Evolutionary conservation across 2,888 invertebrate species (phyloP).

Genomic region (Eristalinus sepulchralis): DNA sequence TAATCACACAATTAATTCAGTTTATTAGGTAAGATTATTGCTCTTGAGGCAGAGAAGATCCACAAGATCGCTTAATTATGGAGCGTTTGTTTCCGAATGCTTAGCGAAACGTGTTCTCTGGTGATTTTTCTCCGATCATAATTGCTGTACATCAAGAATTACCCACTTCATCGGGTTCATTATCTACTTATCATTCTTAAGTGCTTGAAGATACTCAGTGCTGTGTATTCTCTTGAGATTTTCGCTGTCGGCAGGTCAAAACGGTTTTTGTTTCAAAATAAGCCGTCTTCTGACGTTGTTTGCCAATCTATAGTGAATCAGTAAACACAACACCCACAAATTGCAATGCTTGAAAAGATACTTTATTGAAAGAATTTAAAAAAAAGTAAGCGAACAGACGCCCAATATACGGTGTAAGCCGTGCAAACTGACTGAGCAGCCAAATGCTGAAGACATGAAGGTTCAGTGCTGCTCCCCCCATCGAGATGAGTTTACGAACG

Average conservation of each 20-base stretch:
- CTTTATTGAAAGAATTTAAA: constrained; percentile 1
- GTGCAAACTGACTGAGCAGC: constrained; percentile 41
- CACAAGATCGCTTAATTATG: background rate
- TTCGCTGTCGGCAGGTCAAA: background rate
- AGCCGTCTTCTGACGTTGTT: background rate
- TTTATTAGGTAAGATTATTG: background rate
- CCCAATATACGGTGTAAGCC: constrained; percentile 4
- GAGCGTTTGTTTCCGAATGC: background rate
- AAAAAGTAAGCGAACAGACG: background rate
- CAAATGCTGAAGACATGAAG: constrained; percentile 41
- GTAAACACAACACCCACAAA: background rate
- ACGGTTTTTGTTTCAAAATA: background rate
- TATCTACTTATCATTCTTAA: background rate
- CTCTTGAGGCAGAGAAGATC: background rate
- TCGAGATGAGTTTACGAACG: constrained; percentile 58
- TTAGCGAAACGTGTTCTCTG: background rate
- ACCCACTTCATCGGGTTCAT: background rate
- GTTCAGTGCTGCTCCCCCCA: constrained; percentile 56
- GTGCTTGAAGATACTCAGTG: background rate
- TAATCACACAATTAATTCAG: background rate
- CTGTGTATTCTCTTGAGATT: background rate
- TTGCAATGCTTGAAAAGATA: constrained; percentile 16
- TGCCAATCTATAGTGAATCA: constrained; percentile 19
- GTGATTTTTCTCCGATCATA: too few relatives aligned
- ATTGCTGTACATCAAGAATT: background rate